These are phyloP conservation scores for Chloropsis cyanopogon DNA, from an alignment of 2,113 vertebrate genomes.

Conservation along the genomic window DNA sequence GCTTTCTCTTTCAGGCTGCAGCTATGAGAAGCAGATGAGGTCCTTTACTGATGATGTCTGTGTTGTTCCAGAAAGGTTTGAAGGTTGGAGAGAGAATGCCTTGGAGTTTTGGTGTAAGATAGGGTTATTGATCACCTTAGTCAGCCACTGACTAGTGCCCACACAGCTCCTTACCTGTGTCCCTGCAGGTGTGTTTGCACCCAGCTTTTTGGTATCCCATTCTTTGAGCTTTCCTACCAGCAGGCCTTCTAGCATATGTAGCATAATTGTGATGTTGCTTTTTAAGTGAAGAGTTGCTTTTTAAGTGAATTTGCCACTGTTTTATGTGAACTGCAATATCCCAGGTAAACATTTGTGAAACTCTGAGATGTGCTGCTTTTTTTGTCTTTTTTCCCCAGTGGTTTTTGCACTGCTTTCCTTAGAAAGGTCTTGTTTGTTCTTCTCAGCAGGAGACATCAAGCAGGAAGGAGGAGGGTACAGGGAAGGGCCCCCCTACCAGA, in stretches of 20 bases:
- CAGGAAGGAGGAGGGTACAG: constrained; percentile 84
- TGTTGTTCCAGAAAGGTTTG: constrained; percentile 93
- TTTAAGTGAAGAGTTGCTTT: not conserved
- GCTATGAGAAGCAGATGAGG: constrained; percentile 81
- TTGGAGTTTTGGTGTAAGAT: not conserved
- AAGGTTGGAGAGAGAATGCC: constrained; percentile 78
- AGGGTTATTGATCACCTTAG: not conserved
- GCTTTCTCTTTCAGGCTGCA: constrained; percentile 78
- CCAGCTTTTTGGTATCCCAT: not conserved
- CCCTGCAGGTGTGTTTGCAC: not conserved
- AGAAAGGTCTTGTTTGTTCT: not conserved
- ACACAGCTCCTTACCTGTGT: rapidly evolving
- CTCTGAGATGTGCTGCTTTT: not conserved
- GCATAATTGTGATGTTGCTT: not conserved
- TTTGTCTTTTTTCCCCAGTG: not conserved
- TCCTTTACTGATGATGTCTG: constrained; percentile 84
- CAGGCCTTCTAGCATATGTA: not conserved
- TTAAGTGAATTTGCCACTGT: not conserved
- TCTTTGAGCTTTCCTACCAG: not conserved
- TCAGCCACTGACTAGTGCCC: not conserved
- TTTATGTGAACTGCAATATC: not conserved
- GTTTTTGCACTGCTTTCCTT: not conserved
- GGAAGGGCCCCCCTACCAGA: constrained; percentile 91
- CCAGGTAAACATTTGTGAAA: not conserved
- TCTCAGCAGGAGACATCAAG: constrained; percentile 85